Evolutionary conservation across 2,888 invertebrate species (phyloP), one percentile per base, ranked within the genome.

Genomic region (Cryptus armator): DNA sequence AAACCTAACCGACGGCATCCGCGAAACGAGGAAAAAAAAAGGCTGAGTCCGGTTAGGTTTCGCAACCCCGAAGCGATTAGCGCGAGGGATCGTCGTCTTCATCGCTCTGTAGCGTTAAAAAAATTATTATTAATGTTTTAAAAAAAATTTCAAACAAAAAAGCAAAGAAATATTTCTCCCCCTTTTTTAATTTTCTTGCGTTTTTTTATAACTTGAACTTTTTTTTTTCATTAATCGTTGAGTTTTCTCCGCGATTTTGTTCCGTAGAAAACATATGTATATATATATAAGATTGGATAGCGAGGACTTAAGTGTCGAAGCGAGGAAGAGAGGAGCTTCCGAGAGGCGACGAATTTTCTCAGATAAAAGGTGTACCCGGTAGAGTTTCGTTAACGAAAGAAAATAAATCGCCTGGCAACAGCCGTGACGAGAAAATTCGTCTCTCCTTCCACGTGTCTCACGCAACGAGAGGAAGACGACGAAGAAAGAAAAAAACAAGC

Each of bases 351-450:
- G 9, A 44, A 48, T 44, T 59, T 59, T 16, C 29, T 53, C 6
- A 9, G 64, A 56, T 32, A 62, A 70, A 46, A 71, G 24, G 2
- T 5, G 16, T 16, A 19, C 59, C 24, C 24, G 10, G 2, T 19
- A 5, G 14, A 24, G 5, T 37, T 32, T 6, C 32, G 14, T 24
- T n/a, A 32, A 16, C 29, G 53, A 9, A 19, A 70, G 46, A 51
- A 29, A 64, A 56, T 24, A 37, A 16, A 16, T 83, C 44, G 83
- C 51, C n/a, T 79, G 68, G 75, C 82, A 79, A 85, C 68, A 64
- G 64, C 68, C 29, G 51, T 16, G 48, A 44, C 66, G 67, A 16
- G 29, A 70, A 51, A 51, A 64, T 72, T 10, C 46, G 43, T n/a
- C 43, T 43, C 62, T 79, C 44, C 44, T 43, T 43, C 56, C 19